Base-by-base conservation (phyloP, 2,888 invertebrate species). In the Metopia argyrocephala region DNA sequence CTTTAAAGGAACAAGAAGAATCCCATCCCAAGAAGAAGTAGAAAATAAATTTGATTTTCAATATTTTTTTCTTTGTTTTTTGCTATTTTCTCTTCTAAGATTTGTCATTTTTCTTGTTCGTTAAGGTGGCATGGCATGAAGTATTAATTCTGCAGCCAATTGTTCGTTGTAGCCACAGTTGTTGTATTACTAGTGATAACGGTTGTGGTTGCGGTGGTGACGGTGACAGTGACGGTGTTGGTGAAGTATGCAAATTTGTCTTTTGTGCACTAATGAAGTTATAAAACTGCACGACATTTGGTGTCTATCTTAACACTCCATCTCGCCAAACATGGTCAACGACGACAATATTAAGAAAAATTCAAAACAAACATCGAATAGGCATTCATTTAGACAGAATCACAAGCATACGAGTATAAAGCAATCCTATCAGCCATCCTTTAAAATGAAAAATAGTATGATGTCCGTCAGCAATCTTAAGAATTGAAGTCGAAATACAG, bases 281-380 rank as follows among this genome's bases (percentile, higher is more conserved):
- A 89, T 89, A 88, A 89, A 89, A 86, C 87, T 85, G 86, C 89
- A 89, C 89, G 89, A 89, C 88, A 87, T 87, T 87, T 81, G 81
- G 81, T 81, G 78, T 81, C 81, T 81, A 81, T 81, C 81, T 78
- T 81, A 78, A 81, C 81, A 81, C 82, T 79, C 75, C 81, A 78
- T 69, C 81, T 21, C 57, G 18, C 61, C 78, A 65, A 38, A 66
- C 74, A 65, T 74, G 46, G 65, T 65, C 46, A 59, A 76, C 69
- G 70, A 66, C 68, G 76, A 76, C 81, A 81, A 78, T 81, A 74
- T 78, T 78, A 78, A 81, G 78, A 70, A 81, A 31, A 65, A 64
- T 3, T 9, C 1, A 38, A 38, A 38, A 38, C 9, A 3, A 28
- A 48, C 20, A 9, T 9, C 25, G 20, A 52, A 65, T 25, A 65